phyloP scores from a whole-genome alignment of 2,113 vertebrate species.

The Ammodytes dubius region DNA sequence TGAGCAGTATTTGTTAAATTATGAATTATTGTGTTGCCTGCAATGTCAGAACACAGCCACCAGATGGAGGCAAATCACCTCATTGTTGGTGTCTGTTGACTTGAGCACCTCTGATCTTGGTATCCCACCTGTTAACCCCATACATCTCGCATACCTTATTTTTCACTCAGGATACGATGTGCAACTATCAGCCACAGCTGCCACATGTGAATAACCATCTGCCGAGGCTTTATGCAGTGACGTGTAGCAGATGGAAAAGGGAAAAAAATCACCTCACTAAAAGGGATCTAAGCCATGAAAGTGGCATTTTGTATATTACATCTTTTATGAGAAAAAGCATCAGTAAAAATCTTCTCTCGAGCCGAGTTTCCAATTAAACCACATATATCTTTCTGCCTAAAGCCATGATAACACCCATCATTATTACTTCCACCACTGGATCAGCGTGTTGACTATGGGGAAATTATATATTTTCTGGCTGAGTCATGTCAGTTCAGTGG shows the following conservation, averaged over 20 bases:
- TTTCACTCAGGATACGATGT: neutral
- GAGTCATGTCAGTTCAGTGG: slow-evolving; percentile 65
- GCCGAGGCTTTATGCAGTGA: too few relatives aligned
- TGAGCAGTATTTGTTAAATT: slow-evolving; percentile 41
- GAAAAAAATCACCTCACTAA: neutral
- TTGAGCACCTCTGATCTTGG: slow-evolving; percentile 10
- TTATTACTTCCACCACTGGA: slow-evolving; percentile 5
- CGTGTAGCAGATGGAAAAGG: neutral
- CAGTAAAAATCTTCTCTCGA: neutral
- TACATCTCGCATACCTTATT: neutral
- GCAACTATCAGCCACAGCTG: neutral
- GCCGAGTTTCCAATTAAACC: slow-evolving; percentile 3
- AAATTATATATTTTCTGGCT: slow-evolving; percentile 37
- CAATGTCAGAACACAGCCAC: slow-evolving; percentile 45
- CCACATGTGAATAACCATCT: neutral
- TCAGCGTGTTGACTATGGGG: slow-evolving; percentile 25
- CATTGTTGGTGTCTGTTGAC: neutral
- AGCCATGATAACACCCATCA: slow-evolving; percentile 36
- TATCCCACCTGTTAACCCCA: slow-evolving; percentile 1
- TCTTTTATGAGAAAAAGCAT: slow-evolving; percentile 1
- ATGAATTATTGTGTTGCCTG: slow-evolving; percentile 44
- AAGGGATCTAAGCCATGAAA: neutral
- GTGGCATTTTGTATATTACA: neutral
- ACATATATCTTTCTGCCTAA: neutral
- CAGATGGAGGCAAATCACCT: slow-evolving; percentile 63